A percentile compares a stretch with the other conserved stretches of the same genome.
Evolutionary conservation across 2,113 vertebrate genomes (phyloP).

Genomic region (Syngnathus floridae): DNA sequence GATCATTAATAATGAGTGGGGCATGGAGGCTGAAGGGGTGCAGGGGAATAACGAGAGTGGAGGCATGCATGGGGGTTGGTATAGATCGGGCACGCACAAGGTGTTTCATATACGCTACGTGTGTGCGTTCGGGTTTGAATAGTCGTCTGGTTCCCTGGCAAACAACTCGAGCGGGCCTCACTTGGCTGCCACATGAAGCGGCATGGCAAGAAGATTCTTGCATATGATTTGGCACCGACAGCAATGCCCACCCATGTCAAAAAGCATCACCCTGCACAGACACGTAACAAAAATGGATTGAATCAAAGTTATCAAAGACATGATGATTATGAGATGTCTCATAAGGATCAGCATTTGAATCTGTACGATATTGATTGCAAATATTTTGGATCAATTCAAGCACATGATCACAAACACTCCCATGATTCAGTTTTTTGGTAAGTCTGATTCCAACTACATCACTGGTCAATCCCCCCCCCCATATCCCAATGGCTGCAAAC

Average conservation of each 20-base stretch:
- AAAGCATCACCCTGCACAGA: conserved; percentile 41
- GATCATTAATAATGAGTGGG: conserved; percentile 74
- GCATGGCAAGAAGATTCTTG: conserved; percentile 61
- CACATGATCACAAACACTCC: neutral
- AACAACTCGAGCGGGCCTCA: conserved; percentile 47
- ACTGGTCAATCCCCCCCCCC: neutral
- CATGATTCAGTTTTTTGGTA: neutral
- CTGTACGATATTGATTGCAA: neutral
- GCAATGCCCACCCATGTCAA: conserved; percentile 39
- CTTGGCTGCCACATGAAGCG: conserved; percentile 63
- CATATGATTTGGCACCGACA: conserved; percentile 61
- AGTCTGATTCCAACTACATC: neutral
- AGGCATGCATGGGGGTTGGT: conserved; percentile 49
- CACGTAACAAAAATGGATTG: neutral
- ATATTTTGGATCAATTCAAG: neutral
- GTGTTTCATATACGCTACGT: conserved; percentile 31
- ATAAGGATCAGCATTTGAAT: neutral
- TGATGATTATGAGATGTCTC: no score
- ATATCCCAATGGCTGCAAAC: conserved; percentile 5
- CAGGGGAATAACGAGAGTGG: conserved; percentile 23
- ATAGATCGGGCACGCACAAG: conserved; percentile 47
- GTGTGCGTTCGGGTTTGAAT: conserved; percentile 23
- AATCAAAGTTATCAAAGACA: no score
- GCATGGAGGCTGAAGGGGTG: conserved; percentile 51
- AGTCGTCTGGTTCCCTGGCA: conserved; percentile 50